Evolutionary conservation across 2,888 invertebrate genomes (phyloP).

Genomic region (Phalera bucephala): DNA sequence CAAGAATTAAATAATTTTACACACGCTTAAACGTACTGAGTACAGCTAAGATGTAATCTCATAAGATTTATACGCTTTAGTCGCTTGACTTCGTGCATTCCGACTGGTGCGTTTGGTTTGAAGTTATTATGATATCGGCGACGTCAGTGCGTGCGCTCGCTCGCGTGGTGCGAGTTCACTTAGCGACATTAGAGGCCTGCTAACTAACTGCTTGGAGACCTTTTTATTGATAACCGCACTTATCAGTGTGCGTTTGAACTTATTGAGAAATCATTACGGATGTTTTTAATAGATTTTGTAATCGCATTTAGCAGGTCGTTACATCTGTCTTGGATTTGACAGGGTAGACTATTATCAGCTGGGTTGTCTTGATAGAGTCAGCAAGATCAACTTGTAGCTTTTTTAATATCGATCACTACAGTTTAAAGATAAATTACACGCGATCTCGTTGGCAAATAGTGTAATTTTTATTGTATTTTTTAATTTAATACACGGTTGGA

Average conservation of each 20-base stretch:
- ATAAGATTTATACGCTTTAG: slow-evolving; percentile 74
- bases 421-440: slow-evolving; percentile 17
- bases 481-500: slow-evolving; percentile 26
- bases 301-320: slow-evolving; percentile 13
- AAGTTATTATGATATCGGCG: slow-evolving; percentile 14
- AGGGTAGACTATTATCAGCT: slow-evolving; percentile 44
- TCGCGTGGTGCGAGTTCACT: slow-evolving; percentile 15
- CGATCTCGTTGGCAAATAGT: slow-evolving; percentile 23
- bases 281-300: slow-evolving; percentile 12
- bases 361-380: slow-evolving; percentile 66
- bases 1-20: slow-evolving; percentile 16
- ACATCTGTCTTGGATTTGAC: slow-evolving; percentile 21
- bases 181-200: slow-evolving; percentile 27
- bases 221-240: slow-evolving; percentile 11
- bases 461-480: slow-evolving; percentile 21
- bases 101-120: slow-evolving; percentile 71
- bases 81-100: slow-evolving; percentile 77
- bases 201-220: slow-evolving; percentile 8
- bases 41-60: slow-evolving; percentile 65
- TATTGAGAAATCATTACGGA: slow-evolving; percentile 2
- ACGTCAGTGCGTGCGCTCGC: slow-evolving; percentile 17
- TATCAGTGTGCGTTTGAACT: slow-evolving; percentile 14
- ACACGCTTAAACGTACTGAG: slow-evolving; percentile 47
- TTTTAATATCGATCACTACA: slow-evolving; percentile 18
- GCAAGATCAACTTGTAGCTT: slow-evolving; percentile 69